These are phyloP conservation scores for Hydrophis major DNA, from an alignment of 2,797 vertebrate species.

Conservation along the genomic window DNA sequence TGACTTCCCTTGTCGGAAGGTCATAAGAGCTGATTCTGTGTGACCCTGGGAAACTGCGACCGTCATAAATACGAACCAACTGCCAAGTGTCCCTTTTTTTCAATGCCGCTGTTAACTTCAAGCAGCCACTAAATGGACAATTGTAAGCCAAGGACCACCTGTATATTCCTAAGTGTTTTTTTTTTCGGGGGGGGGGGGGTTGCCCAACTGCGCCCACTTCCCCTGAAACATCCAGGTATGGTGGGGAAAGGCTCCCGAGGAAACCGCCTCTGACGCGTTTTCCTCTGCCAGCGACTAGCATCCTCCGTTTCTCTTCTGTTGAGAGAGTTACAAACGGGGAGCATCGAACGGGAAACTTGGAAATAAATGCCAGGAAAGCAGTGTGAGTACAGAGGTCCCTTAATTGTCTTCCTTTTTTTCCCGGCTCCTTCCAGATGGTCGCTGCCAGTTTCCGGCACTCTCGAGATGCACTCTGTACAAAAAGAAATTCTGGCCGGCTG, in stretches of 20 bases:
- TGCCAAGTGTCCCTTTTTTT: not conserved
- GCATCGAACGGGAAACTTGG: conserved; percentile 28
- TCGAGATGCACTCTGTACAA: not conserved
- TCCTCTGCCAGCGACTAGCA: not conserved
- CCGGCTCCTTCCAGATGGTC: not conserved
- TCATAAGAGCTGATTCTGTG: fast-evolving
- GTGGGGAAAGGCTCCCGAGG: not conserved
- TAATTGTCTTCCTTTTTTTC: conserved; percentile 18
- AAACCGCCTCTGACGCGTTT: not conserved
- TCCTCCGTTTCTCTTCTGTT: not conserved
- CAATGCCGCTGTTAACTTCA: too few species aligned
- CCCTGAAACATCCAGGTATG: not conserved
- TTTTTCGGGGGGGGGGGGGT: too few species aligned
- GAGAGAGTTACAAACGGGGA: not conserved
- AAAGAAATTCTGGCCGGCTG: conserved; percentile 22
- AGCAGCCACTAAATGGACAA: too few species aligned
- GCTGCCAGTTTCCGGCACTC: not conserved
- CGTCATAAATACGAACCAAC: too few species aligned
- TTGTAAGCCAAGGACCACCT: too few species aligned
- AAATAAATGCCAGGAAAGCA: not conserved
- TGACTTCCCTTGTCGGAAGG: not conserved
- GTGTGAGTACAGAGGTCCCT: not conserved
- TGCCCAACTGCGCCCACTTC: too few species aligned
- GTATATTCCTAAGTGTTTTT: too few species aligned
- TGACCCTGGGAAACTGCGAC: not conserved